Percentiles rank a stretch among this genome's conserved stretches.
phyloP scores from a whole-genome alignment of 2,888 invertebrate genomes.

The Eustalomyia histrio region DNA sequence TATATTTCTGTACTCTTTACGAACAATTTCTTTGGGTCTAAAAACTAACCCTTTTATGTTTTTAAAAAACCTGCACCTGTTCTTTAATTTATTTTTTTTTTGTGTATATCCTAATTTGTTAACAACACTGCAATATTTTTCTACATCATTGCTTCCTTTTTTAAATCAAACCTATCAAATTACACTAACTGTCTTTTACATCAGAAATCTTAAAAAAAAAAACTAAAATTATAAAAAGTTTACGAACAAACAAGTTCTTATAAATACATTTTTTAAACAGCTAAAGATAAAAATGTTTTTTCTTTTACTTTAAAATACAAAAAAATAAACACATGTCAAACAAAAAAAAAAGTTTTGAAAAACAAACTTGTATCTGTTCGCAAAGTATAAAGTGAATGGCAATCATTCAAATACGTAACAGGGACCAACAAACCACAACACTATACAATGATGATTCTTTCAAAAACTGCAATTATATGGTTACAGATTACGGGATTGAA shows the following conservation, averaged over 20 bases:
- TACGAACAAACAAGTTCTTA: slow-evolving; percentile 38
- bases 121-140: slow-evolving; percentile 34
- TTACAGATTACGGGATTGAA: slow-evolving; percentile 29
- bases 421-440: neutral
- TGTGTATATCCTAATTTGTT: neutral
- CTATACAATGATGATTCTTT: neutral
- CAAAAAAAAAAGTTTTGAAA: slow-evolving; percentile 26
- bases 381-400: slow-evolving; percentile 33
- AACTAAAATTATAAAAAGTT: neutral
- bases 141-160: slow-evolving; percentile 51
- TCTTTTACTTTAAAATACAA: neutral
- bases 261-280: neutral
- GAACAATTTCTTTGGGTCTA: no score
- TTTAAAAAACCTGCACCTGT: slow-evolving; percentile 25
- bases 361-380: slow-evolving; percentile 17
- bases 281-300: slow-evolving; percentile 16
- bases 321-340: slow-evolving; percentile 38
- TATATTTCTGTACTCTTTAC: no score
- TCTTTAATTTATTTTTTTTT: slow-evolving; percentile 2
- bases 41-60: neutral
- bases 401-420: slow-evolving; percentile 43
- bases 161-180: slow-evolving; percentile 53
- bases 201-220: neutral
- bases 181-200: slow-evolving; percentile 40
- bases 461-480: slow-evolving; percentile 6